Conservation (phyloP, 2,888 invertebrate species). For the Craniophora ligustri region DNA sequence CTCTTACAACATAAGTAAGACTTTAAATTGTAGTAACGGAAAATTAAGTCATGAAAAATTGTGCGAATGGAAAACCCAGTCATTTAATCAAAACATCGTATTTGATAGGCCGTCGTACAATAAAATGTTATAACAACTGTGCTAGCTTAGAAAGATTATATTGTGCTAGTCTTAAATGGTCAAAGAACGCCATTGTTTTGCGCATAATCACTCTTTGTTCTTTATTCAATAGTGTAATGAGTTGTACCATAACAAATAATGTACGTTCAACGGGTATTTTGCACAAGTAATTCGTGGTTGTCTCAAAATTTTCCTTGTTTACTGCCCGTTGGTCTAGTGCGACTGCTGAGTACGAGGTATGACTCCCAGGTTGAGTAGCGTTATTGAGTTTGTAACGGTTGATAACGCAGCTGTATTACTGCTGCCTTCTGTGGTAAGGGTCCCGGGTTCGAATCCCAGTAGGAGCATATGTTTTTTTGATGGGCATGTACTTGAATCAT, state of each 20-base stretch:
- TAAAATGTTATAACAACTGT: constrained; percentile 7
- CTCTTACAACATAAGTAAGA: too few relatives aligned
- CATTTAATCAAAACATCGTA: neutral
- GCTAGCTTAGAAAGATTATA: constrained; percentile 26
- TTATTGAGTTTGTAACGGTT: too few relatives aligned
- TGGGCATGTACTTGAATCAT: too few relatives aligned
- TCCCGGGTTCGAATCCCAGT: too few relatives aligned
- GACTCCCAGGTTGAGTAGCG: too few relatives aligned
- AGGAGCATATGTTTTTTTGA: too few relatives aligned
- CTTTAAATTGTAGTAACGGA: too few relatives aligned
- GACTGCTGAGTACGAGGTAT: too few relatives aligned
- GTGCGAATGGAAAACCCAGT: constrained; percentile 3
- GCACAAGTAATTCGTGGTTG: constrained; percentile 4
- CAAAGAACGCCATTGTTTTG: constrained; percentile 34
- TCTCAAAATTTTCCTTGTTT: neutral
- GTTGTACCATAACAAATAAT: constrained; percentile 18
- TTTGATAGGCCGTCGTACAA: neutral
- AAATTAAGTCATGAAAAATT: neutral
- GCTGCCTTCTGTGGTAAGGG: too few relatives aligned
- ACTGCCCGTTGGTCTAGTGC: too few relatives aligned
- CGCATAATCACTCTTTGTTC: constrained; percentile 45
- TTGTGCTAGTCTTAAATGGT: constrained; percentile 24
- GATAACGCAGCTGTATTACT: too few relatives aligned
- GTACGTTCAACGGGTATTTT: constrained; percentile 15
- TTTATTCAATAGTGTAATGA: constrained; percentile 8